A percentile compares a stretch with the other conserved stretches of the same genome.
Evolutionary conservation across 2,113 vertebrate genomes (phyloP).

Genomic region (Eudyptes chrysolophus): DNA sequence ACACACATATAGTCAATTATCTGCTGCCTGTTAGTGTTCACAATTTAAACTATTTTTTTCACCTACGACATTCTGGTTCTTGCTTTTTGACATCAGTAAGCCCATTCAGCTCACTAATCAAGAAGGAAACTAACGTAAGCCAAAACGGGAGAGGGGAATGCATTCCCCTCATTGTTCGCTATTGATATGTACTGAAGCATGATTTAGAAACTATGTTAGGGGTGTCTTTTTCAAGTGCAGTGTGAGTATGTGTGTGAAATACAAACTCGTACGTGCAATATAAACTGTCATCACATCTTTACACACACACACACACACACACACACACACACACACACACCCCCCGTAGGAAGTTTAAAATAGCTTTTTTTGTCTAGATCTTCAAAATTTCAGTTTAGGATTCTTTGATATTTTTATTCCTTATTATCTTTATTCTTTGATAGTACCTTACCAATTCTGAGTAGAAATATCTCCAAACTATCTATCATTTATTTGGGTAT

Average conservation of each 20-base stretch:
- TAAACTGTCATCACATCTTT: background rate
- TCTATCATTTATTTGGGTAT: background rate
- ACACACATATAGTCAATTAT: background rate
- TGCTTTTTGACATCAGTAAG: background rate
- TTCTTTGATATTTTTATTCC: background rate
- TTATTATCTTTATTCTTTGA: background rate
- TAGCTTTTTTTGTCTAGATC: background rate
- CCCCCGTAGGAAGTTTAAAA: background rate
- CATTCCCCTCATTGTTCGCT: background rate
- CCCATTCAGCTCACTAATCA: background rate
- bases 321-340: too few species aligned
- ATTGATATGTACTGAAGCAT: background rate
- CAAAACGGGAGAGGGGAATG: background rate
- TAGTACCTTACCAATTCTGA: background rate
- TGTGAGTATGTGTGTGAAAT: background rate
- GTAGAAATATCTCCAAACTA: background rate
- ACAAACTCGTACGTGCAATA: background rate
- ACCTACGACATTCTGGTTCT: background rate
- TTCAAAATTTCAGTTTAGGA: background rate
- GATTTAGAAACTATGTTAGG: background rate
- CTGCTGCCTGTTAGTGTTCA: background rate
- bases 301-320: too few species aligned
- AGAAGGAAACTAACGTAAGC: background rate
- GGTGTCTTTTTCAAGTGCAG: background rate
- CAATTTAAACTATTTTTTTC: background rate